Conservation (phyloP, 1,140 invertebrate species). For the Glossosoma conforme region DNA sequence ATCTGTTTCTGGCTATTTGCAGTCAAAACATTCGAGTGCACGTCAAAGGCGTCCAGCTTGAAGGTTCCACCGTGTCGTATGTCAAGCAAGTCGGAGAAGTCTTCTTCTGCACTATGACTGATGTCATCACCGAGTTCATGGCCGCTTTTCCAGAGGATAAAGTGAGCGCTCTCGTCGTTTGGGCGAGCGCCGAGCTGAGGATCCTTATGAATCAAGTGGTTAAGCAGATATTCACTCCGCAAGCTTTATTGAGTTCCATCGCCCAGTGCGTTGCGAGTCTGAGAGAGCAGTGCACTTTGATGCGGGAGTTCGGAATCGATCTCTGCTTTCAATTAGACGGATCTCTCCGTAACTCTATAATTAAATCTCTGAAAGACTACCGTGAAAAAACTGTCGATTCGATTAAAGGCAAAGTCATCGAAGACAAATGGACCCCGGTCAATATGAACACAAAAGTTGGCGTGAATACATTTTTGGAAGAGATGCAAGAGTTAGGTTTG, state of each 20-base stretch:
- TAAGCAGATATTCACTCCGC: constrained; percentile 89
- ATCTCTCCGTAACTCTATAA: constrained; percentile 61
- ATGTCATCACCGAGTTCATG: constrained; percentile 82
- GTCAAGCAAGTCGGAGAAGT: constrained; percentile 79
- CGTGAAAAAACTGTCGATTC: constrained; percentile 47
- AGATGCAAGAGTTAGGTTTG: constrained; percentile 50
- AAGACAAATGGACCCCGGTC: constrained; percentile 50
- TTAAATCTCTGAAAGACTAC: constrained; percentile 46
- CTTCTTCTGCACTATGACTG: constrained; percentile 83
- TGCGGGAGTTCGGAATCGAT: constrained; percentile 56
- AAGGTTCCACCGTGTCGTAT: constrained; percentile 81
- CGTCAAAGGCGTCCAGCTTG: constrained; percentile 80
- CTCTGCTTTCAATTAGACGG: constrained; percentile 80
- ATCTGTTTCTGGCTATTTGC: constrained; percentile 81
- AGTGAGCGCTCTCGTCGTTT: constrained; percentile 82
- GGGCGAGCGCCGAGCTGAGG: constrained; percentile 84
- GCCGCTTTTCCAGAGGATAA: constrained; percentile 73
- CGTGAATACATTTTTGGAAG: constrained; percentile 44
- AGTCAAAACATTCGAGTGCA: constrained; percentile 77
- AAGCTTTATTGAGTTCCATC: constrained; percentile 75
- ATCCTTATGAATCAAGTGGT: constrained; percentile 75
- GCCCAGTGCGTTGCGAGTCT: constrained; percentile 82
- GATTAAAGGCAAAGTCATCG: constrained; percentile 46
- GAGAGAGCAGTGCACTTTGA: constrained; percentile 62
- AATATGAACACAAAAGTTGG: constrained; percentile 49